Conservation (phyloP, 2,797 vertebrate genomes). For the Menidia menidia region DNA sequence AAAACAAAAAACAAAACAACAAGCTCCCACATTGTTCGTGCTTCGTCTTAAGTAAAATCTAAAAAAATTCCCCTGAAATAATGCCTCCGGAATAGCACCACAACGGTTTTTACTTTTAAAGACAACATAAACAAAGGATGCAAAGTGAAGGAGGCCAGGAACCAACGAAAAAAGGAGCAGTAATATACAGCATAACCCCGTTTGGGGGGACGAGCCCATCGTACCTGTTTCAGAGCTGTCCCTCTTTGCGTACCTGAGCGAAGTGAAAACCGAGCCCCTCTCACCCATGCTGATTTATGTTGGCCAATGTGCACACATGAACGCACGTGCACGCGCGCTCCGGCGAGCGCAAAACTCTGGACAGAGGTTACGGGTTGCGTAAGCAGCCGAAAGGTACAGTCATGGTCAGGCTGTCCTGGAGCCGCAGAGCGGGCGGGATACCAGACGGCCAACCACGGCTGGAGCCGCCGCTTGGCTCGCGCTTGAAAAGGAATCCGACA, state of each 20-base stretch:
- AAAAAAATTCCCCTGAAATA: not conserved
- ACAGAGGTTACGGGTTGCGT: conserved; percentile 67
- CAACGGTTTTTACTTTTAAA: not conserved
- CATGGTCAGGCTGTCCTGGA: conserved; percentile 2
- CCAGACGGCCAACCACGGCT: not conserved
- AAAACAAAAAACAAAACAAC: not conserved
- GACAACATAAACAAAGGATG: not conserved
- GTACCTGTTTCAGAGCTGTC: conserved; percentile 40
- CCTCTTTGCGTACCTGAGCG: conserved; percentile 4
- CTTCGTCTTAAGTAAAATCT: no score
- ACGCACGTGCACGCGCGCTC: not conserved
- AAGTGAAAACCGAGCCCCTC: conserved; percentile 3
- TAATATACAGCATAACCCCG: not conserved
- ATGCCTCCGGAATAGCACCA: not conserved
- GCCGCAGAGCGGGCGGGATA: conserved; percentile 23
- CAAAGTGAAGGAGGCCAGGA: not conserved
- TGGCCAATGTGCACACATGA: conserved; percentile 19
- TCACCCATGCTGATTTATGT: conserved; percentile 22
- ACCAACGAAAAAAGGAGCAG: not conserved
- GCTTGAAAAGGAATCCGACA: fast-evolving
- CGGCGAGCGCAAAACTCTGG: conserved; percentile 9
- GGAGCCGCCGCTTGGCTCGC: not conserved
- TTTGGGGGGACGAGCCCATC: not conserved
- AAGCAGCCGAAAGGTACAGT: conserved; percentile 48
- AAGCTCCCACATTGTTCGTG: not conserved